A percentile compares a stretch with the other conserved stretches of the same genome.
These are phyloP conservation scores for Eupithecia subumbrata DNA, from an alignment of 2,888 invertebrate genomes.

Conservation along the genomic window DNA sequence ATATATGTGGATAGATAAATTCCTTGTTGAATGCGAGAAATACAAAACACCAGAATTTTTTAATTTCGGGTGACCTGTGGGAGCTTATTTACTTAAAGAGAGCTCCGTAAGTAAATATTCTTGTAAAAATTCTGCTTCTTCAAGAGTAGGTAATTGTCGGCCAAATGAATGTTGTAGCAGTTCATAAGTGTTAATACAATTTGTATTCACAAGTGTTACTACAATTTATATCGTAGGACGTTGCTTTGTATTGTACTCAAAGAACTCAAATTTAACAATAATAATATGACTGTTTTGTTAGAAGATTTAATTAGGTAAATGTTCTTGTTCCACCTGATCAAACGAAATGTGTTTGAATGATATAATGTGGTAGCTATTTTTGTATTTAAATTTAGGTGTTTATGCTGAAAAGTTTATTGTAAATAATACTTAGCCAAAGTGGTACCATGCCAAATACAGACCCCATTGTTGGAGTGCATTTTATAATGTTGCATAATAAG, in stretches of 20 bases:
- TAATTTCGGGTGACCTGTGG: no score
- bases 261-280: neutral
- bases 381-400: slow-evolving; percentile 11
- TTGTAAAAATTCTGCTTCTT: slow-evolving; percentile 3
- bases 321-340: neutral
- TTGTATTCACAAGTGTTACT: neutral
- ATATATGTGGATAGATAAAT: no score
- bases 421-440: slow-evolving; percentile 43
- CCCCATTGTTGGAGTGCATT: slow-evolving; percentile 14
- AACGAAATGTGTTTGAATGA: neutral
- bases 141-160: neutral
- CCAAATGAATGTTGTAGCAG: neutral
- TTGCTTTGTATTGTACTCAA: neutral
- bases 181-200: neutral
- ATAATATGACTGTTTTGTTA: slow-evolving; percentile 4
- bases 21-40: no score
- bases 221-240: neutral
- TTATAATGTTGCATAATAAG: slow-evolving; percentile 11
- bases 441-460: slow-evolving; percentile 43
- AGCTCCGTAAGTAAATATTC: neutral
- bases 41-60: no score
- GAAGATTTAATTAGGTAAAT: neutral
- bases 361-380: slow-evolving; percentile 10
- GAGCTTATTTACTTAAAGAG: neutral
- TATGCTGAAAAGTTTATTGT: slow-evolving; percentile 9